Conservation (phyloP, 2,797 vertebrate species). For the Channallabes apus region DNA sequence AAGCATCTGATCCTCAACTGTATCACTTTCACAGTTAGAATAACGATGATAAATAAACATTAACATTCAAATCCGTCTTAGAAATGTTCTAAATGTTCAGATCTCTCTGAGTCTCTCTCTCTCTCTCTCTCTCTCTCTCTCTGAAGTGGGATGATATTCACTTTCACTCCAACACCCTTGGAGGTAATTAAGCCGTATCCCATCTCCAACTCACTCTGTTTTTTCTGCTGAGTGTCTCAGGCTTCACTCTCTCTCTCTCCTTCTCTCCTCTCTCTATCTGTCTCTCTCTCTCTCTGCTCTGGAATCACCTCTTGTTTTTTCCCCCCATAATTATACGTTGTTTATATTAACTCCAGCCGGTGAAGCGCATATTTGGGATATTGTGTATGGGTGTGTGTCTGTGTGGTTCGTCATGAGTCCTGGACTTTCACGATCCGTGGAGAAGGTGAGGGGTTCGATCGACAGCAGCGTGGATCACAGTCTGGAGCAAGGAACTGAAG, state of each 20-base stretch:
- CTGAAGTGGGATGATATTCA: conserved; percentile 55
- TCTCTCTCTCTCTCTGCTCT: conserved; percentile 21
- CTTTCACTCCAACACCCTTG: conserved; percentile 40
- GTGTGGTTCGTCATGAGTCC: conserved; percentile 47
- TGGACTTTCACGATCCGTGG: conserved; percentile 45
- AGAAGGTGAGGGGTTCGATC: conserved; percentile 53
- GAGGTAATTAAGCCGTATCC: conserved; percentile 55
- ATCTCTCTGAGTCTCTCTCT: conserved; percentile 11
- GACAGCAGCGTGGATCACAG: conserved; percentile 51
- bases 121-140: conserved; percentile 34
- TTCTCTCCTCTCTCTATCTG: conserved; percentile 39
- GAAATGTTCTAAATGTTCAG: no score
- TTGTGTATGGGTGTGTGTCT: conserved; percentile 25
- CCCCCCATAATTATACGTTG: neutral
- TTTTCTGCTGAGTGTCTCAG: conserved; percentile 40
- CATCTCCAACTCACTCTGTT: conserved; percentile 51
- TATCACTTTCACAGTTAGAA: neutral
- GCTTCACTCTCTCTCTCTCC: conserved; percentile 36
- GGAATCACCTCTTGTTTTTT: conserved; percentile 20
- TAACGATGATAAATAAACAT: neutral
- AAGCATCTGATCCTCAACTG: conserved; percentile 13
- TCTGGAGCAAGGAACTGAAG: conserved; percentile 57
- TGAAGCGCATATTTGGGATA: neutral
- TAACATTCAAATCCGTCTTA: neutral
- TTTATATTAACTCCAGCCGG: neutral